phyloP scores from a whole-genome alignment of 2,113 vertebrate genomes.

The Procapra przewalskii region DNA sequence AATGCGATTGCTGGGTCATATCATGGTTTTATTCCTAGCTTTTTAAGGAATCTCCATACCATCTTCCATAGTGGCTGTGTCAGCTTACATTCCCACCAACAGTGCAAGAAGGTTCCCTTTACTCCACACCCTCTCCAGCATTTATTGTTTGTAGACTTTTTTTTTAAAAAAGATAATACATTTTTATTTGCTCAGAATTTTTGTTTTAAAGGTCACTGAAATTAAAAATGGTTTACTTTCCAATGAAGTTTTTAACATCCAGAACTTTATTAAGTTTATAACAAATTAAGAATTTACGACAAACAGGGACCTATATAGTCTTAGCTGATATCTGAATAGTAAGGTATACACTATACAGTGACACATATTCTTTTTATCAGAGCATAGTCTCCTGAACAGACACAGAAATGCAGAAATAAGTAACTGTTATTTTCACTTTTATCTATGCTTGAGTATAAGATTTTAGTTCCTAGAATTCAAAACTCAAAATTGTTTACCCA shows the following conservation, averaged over 20 bases:
- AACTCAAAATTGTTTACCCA: not conserved
- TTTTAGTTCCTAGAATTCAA: conserved; percentile 10
- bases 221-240: conserved; percentile 17
- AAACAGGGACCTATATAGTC: not conserved
- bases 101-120: not conserved
- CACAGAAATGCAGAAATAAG: not conserved
- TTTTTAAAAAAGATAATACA: conserved; percentile 29
- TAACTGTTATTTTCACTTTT: not conserved
- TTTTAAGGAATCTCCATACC: not conserved
- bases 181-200: conserved; percentile 52
- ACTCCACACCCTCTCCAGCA: not conserved
- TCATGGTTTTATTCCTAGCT: not conserved
- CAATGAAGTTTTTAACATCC: conserved; percentile 35
- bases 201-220: conserved; percentile 25
- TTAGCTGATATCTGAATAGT: not conserved
- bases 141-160: not conserved
- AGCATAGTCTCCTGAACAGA: not conserved
- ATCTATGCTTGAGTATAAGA: not conserved
- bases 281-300: conserved; percentile 37
- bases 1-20: not conserved
- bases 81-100: not conserved
- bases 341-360: not conserved
- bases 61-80: not conserved
- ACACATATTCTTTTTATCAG: not conserved
- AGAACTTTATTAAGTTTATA: conserved; percentile 24